Evolutionary conservation across 1,140 invertebrate genomes (phyloP), one percentile per base, ranked within the genome.

Genomic region (Drosophila grimshawi): DNA sequence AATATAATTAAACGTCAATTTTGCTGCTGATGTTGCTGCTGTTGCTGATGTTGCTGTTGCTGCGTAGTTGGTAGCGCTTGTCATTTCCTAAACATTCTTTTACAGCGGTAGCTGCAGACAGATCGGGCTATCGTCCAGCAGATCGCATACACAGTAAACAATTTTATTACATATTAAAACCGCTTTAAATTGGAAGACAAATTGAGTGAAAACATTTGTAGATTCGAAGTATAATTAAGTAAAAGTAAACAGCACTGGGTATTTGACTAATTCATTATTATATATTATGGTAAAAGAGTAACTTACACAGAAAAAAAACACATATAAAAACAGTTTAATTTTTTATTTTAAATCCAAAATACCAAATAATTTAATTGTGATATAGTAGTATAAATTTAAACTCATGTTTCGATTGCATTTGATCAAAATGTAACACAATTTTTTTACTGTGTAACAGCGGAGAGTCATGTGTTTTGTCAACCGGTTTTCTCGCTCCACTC

Each of bases 1-100:
- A 89, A 89, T 89, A 89, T 89, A 89, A 89, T 89, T 89, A 89
- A 89, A 89, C 89, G 85, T 88, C 83, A 43, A 43, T 43, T 8
- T 43, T 43, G 80, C 80, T 82, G 78, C 32, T 35, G 62, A 29
- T 19, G 19, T 65, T 67, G 69, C 56, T 77, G 39, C 10, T 39
- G 49, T 45, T 30, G 53, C 39, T 55, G 11, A 19, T 60, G 4
- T n/a, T 46, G 11, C 2, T 46, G 62, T 5, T 30, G 48, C 45
- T 72, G 83, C 85, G 83, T 86, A 86, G 81, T 73, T 78, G 81
- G 81, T 86, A 86, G 81, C 81, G 63, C 70, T 78, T 75, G 81
- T 78, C 88, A 88, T 88, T 88, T 88, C 85, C 76, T 67, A 67
- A 72, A 89, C 77, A 88, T 88, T 89, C 85, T 85, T 90, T 30